A percentile compares a stretch with the other conserved stretches of the same genome.
phyloP scores from a whole-genome alignment of 2,113 vertebrate genomes.

The Nannospalax galili region DNA sequence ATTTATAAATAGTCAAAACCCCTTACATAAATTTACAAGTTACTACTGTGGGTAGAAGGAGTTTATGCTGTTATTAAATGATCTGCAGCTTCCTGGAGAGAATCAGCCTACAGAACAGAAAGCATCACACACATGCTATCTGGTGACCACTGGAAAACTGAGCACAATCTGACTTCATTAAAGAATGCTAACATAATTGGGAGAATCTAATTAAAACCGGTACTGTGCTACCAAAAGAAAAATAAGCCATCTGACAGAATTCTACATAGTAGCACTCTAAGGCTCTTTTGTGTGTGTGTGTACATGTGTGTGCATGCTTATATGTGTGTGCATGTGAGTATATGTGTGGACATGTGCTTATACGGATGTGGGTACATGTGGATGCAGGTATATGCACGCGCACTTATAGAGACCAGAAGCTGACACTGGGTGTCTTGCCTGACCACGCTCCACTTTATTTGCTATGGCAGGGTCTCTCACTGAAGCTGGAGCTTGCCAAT shows the following conservation, averaged over 20 bases:
- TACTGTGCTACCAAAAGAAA: conserved; percentile 26
- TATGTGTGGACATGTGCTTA: background rate
- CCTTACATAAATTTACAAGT: conserved; percentile 55
- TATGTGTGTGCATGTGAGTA: background rate
- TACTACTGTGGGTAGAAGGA: background rate
- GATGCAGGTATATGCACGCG: background rate
- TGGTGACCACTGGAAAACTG: background rate
- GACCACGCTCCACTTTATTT: background rate
- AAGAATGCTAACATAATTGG: background rate
- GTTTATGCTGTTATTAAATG: background rate
- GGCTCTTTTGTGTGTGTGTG: background rate
- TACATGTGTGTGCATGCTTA: background rate
- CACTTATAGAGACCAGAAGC: background rate
- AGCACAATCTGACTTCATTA: background rate
- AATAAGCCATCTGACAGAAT: conserved; percentile 25
- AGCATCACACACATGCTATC: fast-evolving
- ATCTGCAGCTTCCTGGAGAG: background rate
- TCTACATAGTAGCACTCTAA: conserved; percentile 36
- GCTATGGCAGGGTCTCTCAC: background rate
- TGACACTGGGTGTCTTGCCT: background rate
- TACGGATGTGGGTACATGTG: background rate
- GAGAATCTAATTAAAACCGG: conserved; percentile 41
- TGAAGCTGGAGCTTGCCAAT: too few relatives aligned
- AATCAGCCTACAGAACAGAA: background rate
- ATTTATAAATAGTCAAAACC: background rate